Evolutionary conservation across 2,113 vertebrate genomes (phyloP).

Genomic region (Cottus gobio): DNA sequence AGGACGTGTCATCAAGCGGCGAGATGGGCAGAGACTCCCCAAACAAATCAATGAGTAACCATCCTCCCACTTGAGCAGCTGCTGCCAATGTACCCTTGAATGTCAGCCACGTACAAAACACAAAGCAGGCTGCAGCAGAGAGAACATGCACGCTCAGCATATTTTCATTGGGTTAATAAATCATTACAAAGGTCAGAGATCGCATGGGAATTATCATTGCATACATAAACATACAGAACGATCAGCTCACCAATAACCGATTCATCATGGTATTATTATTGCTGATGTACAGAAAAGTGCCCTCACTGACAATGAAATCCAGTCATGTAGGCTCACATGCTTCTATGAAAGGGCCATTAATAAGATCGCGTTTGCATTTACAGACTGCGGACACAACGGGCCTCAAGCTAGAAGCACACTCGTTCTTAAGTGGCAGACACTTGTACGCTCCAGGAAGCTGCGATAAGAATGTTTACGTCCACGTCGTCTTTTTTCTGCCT

Average conservation of each 20-base stretch:
- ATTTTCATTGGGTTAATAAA: constrained; percentile 26
- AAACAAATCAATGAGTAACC: constrained; percentile 39
- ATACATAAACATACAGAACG: neutral
- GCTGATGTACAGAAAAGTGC: constrained; percentile 13
- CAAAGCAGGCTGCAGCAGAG: constrained; percentile 9
- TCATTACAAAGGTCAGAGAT: constrained; percentile 21
- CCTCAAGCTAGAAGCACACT: too few species aligned
- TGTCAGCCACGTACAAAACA: constrained; percentile 21
- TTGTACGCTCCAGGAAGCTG: too few species aligned
- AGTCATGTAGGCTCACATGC: neutral
- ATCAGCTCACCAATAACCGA: neutral
- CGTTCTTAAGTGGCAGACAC: too few species aligned
- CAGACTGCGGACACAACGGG: neutral
- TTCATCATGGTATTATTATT: constrained; percentile 10
- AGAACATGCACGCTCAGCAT: neutral
- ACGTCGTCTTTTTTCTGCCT: neutral
- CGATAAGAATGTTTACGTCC: neutral
- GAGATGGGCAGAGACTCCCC: constrained; percentile 25
- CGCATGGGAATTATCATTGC: neutral
- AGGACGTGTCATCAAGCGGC: neutral
- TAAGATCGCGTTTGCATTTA: neutral
- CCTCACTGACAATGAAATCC: neutral
- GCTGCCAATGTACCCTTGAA: constrained; percentile 30
- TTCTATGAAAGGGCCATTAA: neutral
- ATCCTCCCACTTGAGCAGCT: constrained; percentile 35